phyloP scores from a whole-genome alignment of 1,140 invertebrate species.

The Drosophila willistoni region DNA sequence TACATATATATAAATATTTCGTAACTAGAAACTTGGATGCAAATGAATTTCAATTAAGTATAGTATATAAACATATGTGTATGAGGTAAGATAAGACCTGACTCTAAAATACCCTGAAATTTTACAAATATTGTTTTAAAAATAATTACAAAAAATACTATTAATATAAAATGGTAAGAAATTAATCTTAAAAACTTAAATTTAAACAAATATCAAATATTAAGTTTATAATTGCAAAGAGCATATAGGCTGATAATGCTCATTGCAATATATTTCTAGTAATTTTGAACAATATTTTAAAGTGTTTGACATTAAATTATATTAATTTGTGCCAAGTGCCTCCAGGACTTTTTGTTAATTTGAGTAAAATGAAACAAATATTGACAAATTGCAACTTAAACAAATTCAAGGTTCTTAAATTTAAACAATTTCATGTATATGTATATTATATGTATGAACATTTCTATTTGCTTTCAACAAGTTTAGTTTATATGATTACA shows the following conservation, averaged over 20 bases:
- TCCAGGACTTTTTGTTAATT: no score
- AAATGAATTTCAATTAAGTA: background rate
- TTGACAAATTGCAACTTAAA: background rate
- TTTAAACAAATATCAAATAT: conserved; percentile 3
- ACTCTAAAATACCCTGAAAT: no score
- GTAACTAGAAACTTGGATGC: conserved; percentile 9
- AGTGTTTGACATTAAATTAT: no score
- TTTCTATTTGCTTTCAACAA: conserved; percentile 19
- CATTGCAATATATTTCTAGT: background rate
- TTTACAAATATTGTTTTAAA: no score
- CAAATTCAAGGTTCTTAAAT: background rate
- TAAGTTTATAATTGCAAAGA: background rate
- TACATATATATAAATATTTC: conserved; percentile 30
- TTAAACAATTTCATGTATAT: conserved; percentile 1
- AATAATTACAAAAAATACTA: background rate
- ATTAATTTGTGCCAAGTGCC: background rate
- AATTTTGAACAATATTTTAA: background rate
- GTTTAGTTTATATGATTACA: conserved; percentile 23
- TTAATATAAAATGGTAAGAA: conserved; percentile 9
- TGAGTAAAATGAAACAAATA: no score
- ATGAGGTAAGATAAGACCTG: conserved; percentile 29
- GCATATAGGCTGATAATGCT: conserved; percentile 50
- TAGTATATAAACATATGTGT: background rate
- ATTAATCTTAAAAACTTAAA: conserved; percentile 18
- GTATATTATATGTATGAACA: conserved; percentile 10